Evolutionary conservation across 2,113 vertebrate genomes (phyloP).

Genomic region (Tyto alba): DNA sequence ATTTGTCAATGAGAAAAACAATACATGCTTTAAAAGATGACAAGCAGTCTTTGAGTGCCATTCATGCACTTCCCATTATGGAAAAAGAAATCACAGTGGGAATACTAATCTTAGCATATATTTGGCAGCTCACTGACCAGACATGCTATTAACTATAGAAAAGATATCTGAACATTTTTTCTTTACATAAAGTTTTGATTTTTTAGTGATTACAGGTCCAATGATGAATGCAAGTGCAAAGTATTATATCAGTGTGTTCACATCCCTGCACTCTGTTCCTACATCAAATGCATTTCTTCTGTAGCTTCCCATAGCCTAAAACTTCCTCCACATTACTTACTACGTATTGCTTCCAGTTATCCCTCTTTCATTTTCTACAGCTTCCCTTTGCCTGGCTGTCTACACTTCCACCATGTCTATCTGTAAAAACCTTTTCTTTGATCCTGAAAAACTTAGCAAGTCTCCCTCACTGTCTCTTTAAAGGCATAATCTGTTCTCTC

Average conservation of each 20-base stretch:
- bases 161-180: neutral
- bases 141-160: neutral
- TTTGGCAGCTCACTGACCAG: neutral
- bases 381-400: neutral
- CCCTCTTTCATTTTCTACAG: neutral
- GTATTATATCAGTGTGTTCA: neutral
- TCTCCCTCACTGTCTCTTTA: neutral
- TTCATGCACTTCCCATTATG: neutral
- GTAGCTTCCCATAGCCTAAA: neutral
- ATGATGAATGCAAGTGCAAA: neutral
- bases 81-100: neutral
- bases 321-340: neutral
- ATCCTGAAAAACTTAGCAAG: neutral
- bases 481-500: neutral
- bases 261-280: neutral
- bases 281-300: neutral
- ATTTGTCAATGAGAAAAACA: neutral
- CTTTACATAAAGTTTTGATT: neutral
- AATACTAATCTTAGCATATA: neutral
- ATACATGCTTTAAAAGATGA: neutral
- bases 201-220: neutral
- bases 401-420: neutral
- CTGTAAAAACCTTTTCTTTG: neutral
- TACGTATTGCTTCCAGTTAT: neutral
- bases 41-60: neutral